phyloP scores from a whole-genome alignment of 2,888 invertebrate species.

The Nudaria mundana region DNA sequence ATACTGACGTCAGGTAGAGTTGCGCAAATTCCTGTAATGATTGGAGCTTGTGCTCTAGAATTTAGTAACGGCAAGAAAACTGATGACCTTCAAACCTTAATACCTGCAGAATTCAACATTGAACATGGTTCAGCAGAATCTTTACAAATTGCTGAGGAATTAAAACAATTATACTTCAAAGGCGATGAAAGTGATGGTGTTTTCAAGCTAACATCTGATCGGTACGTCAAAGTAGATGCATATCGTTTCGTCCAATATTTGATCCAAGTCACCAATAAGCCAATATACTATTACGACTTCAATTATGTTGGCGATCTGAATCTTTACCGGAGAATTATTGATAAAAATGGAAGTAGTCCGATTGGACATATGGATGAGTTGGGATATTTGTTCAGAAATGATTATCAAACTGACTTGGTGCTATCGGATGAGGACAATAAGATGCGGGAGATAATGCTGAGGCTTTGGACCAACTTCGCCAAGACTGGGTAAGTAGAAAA shows the following conservation, averaged over 20 bases:
- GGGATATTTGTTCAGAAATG: slow-evolving; percentile 64
- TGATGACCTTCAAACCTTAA: slow-evolving; percentile 57
- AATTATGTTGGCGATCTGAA: slow-evolving; percentile 68
- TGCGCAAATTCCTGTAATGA: slow-evolving; percentile 62
- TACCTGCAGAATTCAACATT: slow-evolving; percentile 57
- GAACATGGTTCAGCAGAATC: slow-evolving; percentile 52
- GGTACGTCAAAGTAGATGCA: slow-evolving; percentile 48
- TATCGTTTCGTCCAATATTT: slow-evolving; percentile 63
- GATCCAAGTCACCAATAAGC: slow-evolving; percentile 55
- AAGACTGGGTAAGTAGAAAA: slow-evolving; percentile 69
- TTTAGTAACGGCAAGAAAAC: slow-evolving; percentile 38
- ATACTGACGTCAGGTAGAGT: slow-evolving; percentile 61
- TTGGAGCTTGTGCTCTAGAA: slow-evolving; percentile 58
- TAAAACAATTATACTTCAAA: slow-evolving; percentile 60
- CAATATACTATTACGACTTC: slow-evolving; percentile 66
- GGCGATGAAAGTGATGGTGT: slow-evolving; percentile 45
- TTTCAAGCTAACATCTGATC: slow-evolving; percentile 57
- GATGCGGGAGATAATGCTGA: slow-evolving; percentile 64
- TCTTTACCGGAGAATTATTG: slow-evolving; percentile 36
- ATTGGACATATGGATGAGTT: slow-evolving; percentile 64
- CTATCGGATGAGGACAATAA: slow-evolving; percentile 59
- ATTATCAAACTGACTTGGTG: slow-evolving; percentile 49
- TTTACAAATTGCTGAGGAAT: slow-evolving; percentile 47
- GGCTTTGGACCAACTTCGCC: slow-evolving; percentile 54
- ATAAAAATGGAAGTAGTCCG: slow-evolving; percentile 42